phyloP scores from a whole-genome alignment of 2,888 invertebrate species.

The Xylota segnis region DNA sequence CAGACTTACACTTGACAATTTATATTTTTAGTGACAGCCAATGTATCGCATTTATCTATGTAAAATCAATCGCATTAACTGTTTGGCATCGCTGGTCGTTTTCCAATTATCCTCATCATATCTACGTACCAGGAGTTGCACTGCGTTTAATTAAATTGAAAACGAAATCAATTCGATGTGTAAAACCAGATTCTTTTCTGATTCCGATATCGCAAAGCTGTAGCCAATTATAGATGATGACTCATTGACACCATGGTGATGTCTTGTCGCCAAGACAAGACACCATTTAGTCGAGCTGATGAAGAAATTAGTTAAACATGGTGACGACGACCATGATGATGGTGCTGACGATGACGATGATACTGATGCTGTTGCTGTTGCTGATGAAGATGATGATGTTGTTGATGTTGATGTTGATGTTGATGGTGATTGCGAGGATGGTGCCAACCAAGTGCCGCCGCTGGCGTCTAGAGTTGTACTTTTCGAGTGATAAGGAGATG shows the following conservation, averaged over 20 bases:
- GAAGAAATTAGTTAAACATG: slow-evolving; percentile 72
- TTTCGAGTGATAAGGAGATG: slow-evolving; percentile 68
- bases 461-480: slow-evolving; percentile 53
- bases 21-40: no score
- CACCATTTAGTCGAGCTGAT: slow-evolving; percentile 66
- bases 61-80: no score
- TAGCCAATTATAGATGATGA: slow-evolving; percentile 70
- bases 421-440: slow-evolving; percentile 50
- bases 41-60: no score
- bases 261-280: slow-evolving; percentile 72
- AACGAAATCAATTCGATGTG: slow-evolving; percentile 35
- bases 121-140: not conserved
- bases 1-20: no score
- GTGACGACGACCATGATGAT: slow-evolving; percentile 63
- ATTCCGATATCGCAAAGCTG: slow-evolving; percentile 33
- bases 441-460: slow-evolving; percentile 56
- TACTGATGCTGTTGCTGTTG: slow-evolving; percentile 17
- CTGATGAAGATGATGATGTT: slow-evolving; percentile 12
- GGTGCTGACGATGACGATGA: slow-evolving; percentile 26
- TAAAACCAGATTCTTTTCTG: slow-evolving; percentile 54
- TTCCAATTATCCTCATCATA: not conserved
- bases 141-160: not conserved
- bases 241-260: slow-evolving; percentile 72
- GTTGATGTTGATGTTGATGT: slow-evolving; percentile 28
- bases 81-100: no score